A percentile compares a stretch with the other conserved stretches of the same genome.
Conservation (phyloP, 1,140 invertebrate species). For the Eriosoma lanigerum region DNA sequence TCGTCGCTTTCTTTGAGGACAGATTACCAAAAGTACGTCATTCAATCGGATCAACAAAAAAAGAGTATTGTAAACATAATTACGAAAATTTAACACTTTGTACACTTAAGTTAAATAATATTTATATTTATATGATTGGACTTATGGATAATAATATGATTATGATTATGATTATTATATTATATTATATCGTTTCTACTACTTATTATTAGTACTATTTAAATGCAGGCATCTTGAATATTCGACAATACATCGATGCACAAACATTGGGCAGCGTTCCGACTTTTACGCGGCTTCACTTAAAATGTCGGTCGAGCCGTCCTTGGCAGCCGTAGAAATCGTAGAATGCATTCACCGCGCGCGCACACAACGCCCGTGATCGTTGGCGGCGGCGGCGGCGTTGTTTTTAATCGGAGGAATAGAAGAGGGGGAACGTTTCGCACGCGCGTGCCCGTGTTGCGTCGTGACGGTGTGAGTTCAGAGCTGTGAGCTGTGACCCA, state of each 20-base stretch:
- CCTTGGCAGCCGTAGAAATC: constrained; percentile 23
- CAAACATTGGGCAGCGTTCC: constrained; percentile 50
- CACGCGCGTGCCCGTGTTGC: neutral
- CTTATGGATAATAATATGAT: constrained; percentile 45
- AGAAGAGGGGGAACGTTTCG: neutral
- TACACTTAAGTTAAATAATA: constrained; percentile 52
- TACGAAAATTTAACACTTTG: constrained; percentile 49
- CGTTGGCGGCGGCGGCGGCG: neutral
- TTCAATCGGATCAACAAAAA: constrained; percentile 45
- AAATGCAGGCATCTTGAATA: constrained; percentile 51
- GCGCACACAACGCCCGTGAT: constrained; percentile 19
- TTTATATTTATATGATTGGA: constrained; percentile 53
- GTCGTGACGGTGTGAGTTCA: neutral
- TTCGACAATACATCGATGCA: constrained; percentile 51
- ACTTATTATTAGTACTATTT: constrained; percentile 51
- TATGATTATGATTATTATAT: constrained; percentile 24
- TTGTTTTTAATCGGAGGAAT: neutral
- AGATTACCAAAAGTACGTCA: constrained; percentile 43
- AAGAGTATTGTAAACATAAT: constrained; percentile 45
- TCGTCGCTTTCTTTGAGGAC: constrained; percentile 49
- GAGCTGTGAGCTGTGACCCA: too few species aligned
- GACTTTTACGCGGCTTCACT: constrained; percentile 52
- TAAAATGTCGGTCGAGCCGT: constrained; percentile 45
- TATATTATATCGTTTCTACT: constrained; percentile 51
- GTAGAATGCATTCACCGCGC: constrained; percentile 37